A percentile compares a stretch with the other conserved stretches of the same genome.
Evolutionary conservation across 2,113 vertebrate species (phyloP).

Genomic region (Trinectes maculatus): DNA sequence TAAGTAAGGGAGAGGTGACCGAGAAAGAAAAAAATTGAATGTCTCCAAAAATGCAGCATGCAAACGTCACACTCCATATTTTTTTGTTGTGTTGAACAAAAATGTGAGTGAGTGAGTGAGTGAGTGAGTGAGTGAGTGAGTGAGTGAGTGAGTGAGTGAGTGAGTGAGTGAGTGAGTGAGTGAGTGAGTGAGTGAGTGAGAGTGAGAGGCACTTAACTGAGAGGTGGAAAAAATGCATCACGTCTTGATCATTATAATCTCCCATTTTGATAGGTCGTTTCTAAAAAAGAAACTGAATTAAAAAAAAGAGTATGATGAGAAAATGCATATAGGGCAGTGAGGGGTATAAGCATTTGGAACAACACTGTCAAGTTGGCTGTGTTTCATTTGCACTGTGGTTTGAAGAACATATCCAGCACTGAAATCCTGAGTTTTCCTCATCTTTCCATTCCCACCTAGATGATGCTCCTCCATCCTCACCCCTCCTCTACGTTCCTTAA

Average conservation of each 20-base stretch:
- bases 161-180: slow-evolving; percentile 35
- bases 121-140: slow-evolving; percentile 49
- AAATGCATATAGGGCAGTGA: slow-evolving; percentile 53
- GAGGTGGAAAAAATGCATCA: slow-evolving; percentile 76
- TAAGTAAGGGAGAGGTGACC: slow-evolving; percentile 61
- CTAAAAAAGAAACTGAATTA: slow-evolving; percentile 33
- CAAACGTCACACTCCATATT: slow-evolving; percentile 72
- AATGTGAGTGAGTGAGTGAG: slow-evolving; percentile 50
- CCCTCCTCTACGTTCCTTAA: slow-evolving; percentile 54
- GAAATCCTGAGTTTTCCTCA: slow-evolving; percentile 69
- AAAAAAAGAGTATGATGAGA: slow-evolving; percentile 9
- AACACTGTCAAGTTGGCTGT: slow-evolving; percentile 35
- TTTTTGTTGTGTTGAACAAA: slow-evolving; percentile 59
- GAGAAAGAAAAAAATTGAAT: slow-evolving; percentile 71
- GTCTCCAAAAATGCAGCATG: slow-evolving; percentile 70
- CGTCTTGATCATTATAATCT: slow-evolving; percentile 54
- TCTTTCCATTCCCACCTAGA: slow-evolving; percentile 59
- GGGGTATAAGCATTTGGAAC: slow-evolving; percentile 75
- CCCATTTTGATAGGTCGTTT: slow-evolving; percentile 74
- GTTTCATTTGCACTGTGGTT: slow-evolving; percentile 81
- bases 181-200: slow-evolving; percentile 23
- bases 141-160: slow-evolving; percentile 51
- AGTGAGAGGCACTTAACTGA: slow-evolving; percentile 79
- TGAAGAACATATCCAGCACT: slow-evolving; percentile 85
- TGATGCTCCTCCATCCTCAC: slow-evolving; percentile 41